Evolutionary conservation across 2,113 vertebrate genomes (phyloP), one percentile per base, ranked within the genome.

Genomic region (Anser brachyrhynchus): DNA sequence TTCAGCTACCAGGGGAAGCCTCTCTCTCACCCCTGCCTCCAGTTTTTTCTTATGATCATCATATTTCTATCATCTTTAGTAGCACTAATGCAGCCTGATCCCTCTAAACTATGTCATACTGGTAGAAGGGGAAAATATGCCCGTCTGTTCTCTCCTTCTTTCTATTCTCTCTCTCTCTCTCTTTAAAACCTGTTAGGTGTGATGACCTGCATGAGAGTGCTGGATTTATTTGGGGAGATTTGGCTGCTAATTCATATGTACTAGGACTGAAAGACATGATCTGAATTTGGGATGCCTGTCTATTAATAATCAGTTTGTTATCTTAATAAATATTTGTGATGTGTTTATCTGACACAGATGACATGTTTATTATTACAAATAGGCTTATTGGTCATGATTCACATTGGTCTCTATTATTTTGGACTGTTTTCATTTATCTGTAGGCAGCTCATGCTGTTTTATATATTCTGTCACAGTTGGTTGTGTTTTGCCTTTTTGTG

Each of bases 281-380:
- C 55, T 92, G 92, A 90, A 92, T 96, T 95, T 89, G 62, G 31
- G 69, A 92, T 95, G 66, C 66, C 70, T 96, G 73, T 66, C 74
- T 61, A 75, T 80, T 84, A 93, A 87, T 90, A 87, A 94, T 90
- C 66, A 52, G 37, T 85, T 92, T 89, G 71, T 86, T 94, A 82
- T 88, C 82, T 83, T 87, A 88, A 88, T 54, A 96, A 95, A 89
- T 94, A 92, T 87, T 96, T 92, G 91, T 94, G 80, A 92, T 78
- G 89, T 94, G 73, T 90, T 95, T 93, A 77, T 93, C 79, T 95
- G 96, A 96, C 80, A 92, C n/a, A 35, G 75, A 89, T 93, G 93
- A 96, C 76, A 85, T 78, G 62, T 89, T 95, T 96, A 95, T 95
- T 94, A 87, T 94, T 91, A 94, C 79, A 93, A 96, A 95, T 95